Evolutionary conservation across 64 coral and sea anemone species (phyloP).

Genomic region (Pocillopora damicornis): DNA sequence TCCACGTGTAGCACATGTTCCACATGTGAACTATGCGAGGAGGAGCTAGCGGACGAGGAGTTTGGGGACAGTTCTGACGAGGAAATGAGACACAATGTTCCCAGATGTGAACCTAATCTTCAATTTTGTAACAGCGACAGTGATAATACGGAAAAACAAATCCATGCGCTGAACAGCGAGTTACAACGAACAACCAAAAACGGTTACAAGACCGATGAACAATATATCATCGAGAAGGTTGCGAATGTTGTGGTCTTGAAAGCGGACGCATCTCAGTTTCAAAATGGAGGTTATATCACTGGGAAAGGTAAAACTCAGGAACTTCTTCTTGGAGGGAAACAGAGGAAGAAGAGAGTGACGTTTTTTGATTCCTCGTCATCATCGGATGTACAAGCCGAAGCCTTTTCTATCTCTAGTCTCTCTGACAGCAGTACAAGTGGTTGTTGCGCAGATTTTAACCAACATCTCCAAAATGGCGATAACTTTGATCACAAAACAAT

Average conservation of each 20-base stretch:
- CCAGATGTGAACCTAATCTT: not conserved
- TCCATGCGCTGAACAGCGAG: not conserved
- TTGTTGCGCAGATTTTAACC: constrained; percentile 1
- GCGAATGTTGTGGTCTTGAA: constrained; percentile 13
- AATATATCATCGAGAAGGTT: constrained; percentile 23
- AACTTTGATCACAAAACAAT: not conserved
- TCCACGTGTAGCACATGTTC: constrained; percentile 43
- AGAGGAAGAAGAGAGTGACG: constrained; percentile 23
- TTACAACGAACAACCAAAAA: not conserved
- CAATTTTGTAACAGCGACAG: not conserved
- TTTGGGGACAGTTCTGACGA: constrained; percentile 27
- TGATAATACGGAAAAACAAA: not conserved
- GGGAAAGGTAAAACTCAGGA: not conserved
- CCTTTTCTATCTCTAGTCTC: constrained; percentile 33
- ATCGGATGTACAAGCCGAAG: constrained; percentile 34
- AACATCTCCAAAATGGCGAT: constrained; percentile 7
- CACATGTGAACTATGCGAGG: constrained; percentile 28
- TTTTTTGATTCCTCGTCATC: constrained; percentile 33
- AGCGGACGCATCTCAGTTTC: constrained; percentile 26
- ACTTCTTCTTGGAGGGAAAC: constrained; percentile 24
- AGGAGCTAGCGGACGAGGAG: constrained; percentile 5
- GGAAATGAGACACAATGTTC: not conserved
- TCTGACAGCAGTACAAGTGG: constrained; percentile 33
- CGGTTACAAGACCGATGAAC: constrained; percentile 11
- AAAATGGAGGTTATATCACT: constrained; percentile 19